Evolutionary conservation across 2,888 invertebrate species (phyloP), one percentile per base, ranked within the genome.

Genomic region (Lycophotia porphyrea): DNA sequence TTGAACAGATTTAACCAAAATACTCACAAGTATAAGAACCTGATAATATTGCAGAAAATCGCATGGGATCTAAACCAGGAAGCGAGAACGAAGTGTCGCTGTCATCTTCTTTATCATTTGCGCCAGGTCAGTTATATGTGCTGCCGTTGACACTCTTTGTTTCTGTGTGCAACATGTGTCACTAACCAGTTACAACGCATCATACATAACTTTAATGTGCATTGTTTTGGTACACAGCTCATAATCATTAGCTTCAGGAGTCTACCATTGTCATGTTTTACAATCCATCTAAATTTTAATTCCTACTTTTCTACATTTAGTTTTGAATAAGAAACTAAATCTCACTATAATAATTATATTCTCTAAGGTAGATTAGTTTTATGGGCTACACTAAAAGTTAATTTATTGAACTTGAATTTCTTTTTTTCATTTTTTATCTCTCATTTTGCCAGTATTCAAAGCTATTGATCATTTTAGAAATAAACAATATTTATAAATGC

Each of bases 101-200:
- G 96, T 93, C 96, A 93, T 93, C 96, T 92, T 93, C 96, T 93
- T 96, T 96, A 92, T 94, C 96, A 88, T 96, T 96, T 94, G 93
- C 95, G 90, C 95, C 96, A 96, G 96, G 96, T 96, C 95, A 96
- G 96, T 96, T 96, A 86, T 91, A 94, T 96, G 95, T 96, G 94
- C 93, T 92, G 93, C 94, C 87, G 91, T 94, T 93, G 95, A 95
- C 94, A 94, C 92, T 93, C 85, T 90, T 91, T 92, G 94, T 95
- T 93, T 95, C 90, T 94, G 94, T 96, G 96, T 96, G 95, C 93
- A 92, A 94, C 92, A 93, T 94, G 93, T 95, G 96, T 96, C 95
- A 96, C 96, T 96, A 96, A 96, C 96, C 93, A 91, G 91, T 91
- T 89, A 87, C 88, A 85, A 88, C 64, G 81, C 89, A 90, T 91